phyloP scores from a whole-genome alignment of 2,113 vertebrate species.

The Catagonus wagneri region DNA sequence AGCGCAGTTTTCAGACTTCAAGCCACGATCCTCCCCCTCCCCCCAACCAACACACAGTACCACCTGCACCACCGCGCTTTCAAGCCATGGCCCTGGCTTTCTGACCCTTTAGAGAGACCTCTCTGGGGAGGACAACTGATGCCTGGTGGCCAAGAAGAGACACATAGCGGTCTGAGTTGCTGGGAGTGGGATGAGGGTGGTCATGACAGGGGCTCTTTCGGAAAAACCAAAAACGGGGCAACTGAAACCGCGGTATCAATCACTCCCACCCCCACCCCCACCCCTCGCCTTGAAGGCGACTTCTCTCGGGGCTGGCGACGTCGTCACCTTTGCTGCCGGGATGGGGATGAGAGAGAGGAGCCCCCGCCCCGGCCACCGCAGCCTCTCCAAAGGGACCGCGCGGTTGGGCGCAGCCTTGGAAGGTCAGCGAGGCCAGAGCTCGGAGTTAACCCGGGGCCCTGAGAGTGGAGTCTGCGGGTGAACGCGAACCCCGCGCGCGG shows the following conservation, averaged over 20 bases:
- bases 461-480: too few relatives aligned
- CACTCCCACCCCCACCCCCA: not conserved
- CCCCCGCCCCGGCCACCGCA: not conserved
- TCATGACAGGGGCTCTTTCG: not conserved
- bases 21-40: accelerated
- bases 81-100: not conserved
- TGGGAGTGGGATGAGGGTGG: not conserved
- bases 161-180: not conserved
- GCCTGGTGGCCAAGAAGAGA: not conserved
- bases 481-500: not conserved
- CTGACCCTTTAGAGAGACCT: not conserved
- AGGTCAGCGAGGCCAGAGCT: constrained; percentile 14
- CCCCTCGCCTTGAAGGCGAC: not conserved
- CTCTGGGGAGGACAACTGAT: not conserved
- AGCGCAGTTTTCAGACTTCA: not conserved
- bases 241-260: not conserved
- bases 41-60: not conserved
- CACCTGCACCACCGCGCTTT: accelerated
- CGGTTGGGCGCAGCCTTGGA: constrained; percentile 38
- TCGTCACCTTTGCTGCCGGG: not conserved
- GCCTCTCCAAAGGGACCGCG: not conserved
- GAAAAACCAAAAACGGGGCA: not conserved
- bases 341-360: not conserved
- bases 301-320: not conserved
- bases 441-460: not conserved